A percentile compares a stretch with the other conserved stretches of the same genome.
These are phyloP conservation scores for Spatulosminthurus flaviceps DNA, from an alignment of 2,888 invertebrate species.

Conservation along the genomic window DNA sequence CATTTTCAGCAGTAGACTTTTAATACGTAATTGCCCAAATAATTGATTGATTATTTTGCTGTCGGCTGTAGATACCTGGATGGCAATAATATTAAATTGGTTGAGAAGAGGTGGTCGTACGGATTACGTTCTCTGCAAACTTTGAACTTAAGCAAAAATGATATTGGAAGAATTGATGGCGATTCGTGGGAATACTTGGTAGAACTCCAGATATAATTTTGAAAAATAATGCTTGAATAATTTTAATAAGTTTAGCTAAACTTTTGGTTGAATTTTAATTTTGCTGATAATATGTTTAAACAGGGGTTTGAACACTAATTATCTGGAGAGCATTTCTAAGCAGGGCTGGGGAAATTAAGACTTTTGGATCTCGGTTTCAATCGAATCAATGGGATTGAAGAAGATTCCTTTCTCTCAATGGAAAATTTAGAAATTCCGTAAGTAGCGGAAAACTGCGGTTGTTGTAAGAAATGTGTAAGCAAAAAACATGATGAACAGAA, in stretches of 20 bases:
- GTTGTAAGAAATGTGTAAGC: too few relatives aligned
- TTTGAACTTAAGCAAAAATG: slow-evolving; percentile 82
- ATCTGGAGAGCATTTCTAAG: slow-evolving; percentile 69
- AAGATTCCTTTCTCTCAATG: slow-evolving; percentile 77
- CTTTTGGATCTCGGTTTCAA: slow-evolving; percentile 67
- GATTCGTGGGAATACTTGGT: slow-evolving; percentile 83
- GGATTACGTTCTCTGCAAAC: slow-evolving; percentile 80
- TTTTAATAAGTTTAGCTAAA: too few relatives aligned
- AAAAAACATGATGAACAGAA: too few relatives aligned
- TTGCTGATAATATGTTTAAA: slow-evolving; percentile 60
- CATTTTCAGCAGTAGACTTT: too few relatives aligned
- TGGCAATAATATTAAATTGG: slow-evolving; percentile 79
- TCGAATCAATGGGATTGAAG: slow-evolving; percentile 70
- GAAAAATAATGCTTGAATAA: not conserved
- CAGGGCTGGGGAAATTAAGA: slow-evolving; percentile 65
- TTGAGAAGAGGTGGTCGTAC: slow-evolving; percentile 88
- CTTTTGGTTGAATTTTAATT: too few relatives aligned
- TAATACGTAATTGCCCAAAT: too few relatives aligned
- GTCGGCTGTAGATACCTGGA: slow-evolving; percentile 73
- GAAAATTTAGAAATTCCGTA: slow-evolving; percentile 76
- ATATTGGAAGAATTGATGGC: slow-evolving; percentile 77
- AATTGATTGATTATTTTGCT: not conserved
- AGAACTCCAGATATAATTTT: slow-evolving; percentile 67
- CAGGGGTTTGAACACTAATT: slow-evolving; percentile 82
- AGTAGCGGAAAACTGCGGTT: too few relatives aligned